phyloP scores from a whole-genome alignment of 2,797 vertebrate species.

The Halcyon badia region DNA sequence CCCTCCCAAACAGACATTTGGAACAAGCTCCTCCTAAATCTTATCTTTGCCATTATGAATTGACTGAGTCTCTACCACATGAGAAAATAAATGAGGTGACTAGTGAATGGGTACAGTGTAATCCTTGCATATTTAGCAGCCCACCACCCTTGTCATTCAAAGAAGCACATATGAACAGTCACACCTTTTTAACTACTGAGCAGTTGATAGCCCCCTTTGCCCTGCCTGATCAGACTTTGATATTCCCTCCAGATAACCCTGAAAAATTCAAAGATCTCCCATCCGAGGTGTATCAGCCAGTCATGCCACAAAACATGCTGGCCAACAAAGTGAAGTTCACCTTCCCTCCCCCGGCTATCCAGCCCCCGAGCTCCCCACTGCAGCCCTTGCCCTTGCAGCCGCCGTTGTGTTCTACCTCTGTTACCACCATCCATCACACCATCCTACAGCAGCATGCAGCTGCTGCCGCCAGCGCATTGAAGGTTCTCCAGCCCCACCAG shows the following conservation, averaged over 20 bases:
- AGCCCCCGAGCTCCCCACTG: constrained; percentile 62
- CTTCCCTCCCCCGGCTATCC: constrained; percentile 66
- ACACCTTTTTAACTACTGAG: constrained; percentile 72
- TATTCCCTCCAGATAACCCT: constrained; percentile 74
- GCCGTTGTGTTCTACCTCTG: constrained; percentile 83
- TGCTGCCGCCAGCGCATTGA: constrained; percentile 51
- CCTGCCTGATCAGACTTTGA: constrained; percentile 76
- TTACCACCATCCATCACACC: constrained; percentile 85
- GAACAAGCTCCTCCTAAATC: constrained; percentile 66
- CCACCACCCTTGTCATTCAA: constrained; percentile 77
- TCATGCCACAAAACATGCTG: constrained; percentile 80
- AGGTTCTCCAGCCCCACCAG: constrained; percentile 85
- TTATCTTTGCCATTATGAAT: constrained; percentile 71
- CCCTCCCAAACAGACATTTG: constrained; percentile 37
- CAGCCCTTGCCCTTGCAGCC: constrained; percentile 81
- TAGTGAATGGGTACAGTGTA: constrained; percentile 71
- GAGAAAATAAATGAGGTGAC: constrained; percentile 62
- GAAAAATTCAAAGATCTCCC: constrained; percentile 84
- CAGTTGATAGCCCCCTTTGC: constrained; percentile 77
- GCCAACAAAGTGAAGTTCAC: constrained; percentile 83
- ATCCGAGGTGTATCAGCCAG: constrained; percentile 79
- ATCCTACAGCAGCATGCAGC: constrained; percentile 84
- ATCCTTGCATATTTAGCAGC: constrained; percentile 72
- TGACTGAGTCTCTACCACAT: constrained; percentile 57
- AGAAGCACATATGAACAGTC: constrained; percentile 74